These are phyloP conservation scores for Euwallacea similis DNA, from an alignment of 1,140 invertebrate species.

Conservation along the genomic window DNA sequence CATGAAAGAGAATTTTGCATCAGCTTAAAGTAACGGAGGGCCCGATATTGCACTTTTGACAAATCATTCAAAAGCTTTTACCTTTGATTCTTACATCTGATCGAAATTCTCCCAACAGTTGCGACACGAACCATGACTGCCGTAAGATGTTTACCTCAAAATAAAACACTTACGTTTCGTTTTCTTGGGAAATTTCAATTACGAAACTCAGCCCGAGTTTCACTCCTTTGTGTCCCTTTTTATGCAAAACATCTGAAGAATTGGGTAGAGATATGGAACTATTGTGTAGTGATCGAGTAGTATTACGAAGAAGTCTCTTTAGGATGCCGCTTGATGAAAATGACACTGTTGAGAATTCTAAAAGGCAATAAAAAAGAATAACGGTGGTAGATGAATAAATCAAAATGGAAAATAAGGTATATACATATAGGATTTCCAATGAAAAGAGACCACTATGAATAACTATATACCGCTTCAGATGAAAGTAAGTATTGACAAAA, in stretches of 20 bases:
- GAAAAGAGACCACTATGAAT: no score
- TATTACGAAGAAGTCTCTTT: slow-evolving; percentile 43
- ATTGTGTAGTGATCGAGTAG: slow-evolving; percentile 26
- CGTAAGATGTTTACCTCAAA: background rate
- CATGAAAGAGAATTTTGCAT: no score
- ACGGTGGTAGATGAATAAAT: background rate
- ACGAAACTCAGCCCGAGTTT: slow-evolving; percentile 63
- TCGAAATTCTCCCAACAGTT: no score
- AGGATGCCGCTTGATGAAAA: slow-evolving; percentile 46
- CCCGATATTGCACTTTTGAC: no score
- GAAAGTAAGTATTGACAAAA: no score
- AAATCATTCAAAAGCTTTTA: no score
- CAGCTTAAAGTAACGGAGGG: no score
- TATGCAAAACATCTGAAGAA: slow-evolving; percentile 29
- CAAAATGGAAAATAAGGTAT: no score
- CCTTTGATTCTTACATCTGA: no score
- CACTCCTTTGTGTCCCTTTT: slow-evolving; percentile 39
- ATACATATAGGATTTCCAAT: no score
- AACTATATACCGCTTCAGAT: no score
- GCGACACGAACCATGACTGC: background rate
- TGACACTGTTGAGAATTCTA: slow-evolving; percentile 28
- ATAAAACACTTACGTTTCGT: slow-evolving; percentile 53
- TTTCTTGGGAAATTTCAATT: slow-evolving; percentile 55
- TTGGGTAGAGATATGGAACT: slow-evolving; percentile 31
- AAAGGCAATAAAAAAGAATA: background rate